Evolutionary conservation across 1,140 invertebrate genomes (phyloP).

Genomic region (Cecropterus lyciades): DNA sequence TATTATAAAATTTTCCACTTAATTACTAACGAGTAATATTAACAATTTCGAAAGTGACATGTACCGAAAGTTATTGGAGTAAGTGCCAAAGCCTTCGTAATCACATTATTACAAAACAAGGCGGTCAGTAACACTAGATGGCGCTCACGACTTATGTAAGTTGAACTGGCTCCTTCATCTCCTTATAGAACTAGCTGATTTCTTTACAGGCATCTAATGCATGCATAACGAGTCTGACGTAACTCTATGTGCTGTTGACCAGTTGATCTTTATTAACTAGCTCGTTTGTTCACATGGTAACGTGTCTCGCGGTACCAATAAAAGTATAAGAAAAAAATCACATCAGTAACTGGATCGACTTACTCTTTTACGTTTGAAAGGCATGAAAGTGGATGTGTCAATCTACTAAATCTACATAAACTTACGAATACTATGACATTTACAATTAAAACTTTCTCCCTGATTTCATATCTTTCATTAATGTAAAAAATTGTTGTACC

Average conservation of each 20-base stretch:
- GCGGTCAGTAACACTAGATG: constrained; percentile 50
- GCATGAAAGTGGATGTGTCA: no score
- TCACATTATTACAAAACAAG: constrained; percentile 38
- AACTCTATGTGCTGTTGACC: constrained; percentile 36
- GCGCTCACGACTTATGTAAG: constrained; percentile 62
- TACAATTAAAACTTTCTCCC: no score
- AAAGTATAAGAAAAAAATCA: no score
- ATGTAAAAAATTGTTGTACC: no score
- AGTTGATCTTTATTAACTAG: background rate
- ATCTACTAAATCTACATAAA: no score
- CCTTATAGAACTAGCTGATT: constrained; percentile 64
- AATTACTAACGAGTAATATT: no score
- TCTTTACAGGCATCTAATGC: constrained; percentile 54
- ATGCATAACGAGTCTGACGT: constrained; percentile 50
- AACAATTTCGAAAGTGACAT: constrained; percentile 33
- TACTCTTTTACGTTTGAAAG: no score
- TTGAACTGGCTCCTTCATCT: constrained; percentile 51
- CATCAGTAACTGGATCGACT: no score
- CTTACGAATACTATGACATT: no score
- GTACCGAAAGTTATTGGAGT: constrained; percentile 34
- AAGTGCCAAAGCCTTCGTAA: constrained; percentile 33
- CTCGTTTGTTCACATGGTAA: constrained; percentile 2
- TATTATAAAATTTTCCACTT: no score
- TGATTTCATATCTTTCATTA: no score
- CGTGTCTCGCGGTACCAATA: background rate